Base-by-base conservation (phyloP, 1,140 invertebrate genomes). In the Trypoxylus dichotomus region DNA sequence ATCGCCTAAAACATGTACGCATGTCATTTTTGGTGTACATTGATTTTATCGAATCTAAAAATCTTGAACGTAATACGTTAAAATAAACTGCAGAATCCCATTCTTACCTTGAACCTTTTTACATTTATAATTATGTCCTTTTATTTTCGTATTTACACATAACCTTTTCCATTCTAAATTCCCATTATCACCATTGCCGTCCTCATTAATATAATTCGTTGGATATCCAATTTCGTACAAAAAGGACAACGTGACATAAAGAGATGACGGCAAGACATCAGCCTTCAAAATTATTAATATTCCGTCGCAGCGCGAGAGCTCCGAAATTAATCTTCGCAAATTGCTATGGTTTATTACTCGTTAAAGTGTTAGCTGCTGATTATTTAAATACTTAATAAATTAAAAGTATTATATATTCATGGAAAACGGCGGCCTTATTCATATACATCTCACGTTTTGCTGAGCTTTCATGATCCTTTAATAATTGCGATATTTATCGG, bases 351-450 rank as follows among this genome's bases (percentile, higher is more conserved):
- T 75, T 75, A 75, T 75, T 42, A 58, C 74, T 54, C 41, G 74
- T 75, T 75, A 75, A 75, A 54, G 74, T 75, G 74, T 75, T 54
- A 27, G 74, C 41, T 42, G 74, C 74, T 75, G 74, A 75, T 75
- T 75, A 75, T 75, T 75, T 75, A 75, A 75, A 75, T 75, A 75
- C 74, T 75, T 75, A 75, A 75, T 75, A 75, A 75, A 75, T 75
- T 75, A 75, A 75, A 75, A 75, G 6, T 75, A 75, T 75, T 75
- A 75, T 75, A 75, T 75, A 75, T 75, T 75, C 74, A 75, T 75
- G 74, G 41, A 75, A 75, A 75, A 75, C 41, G 29, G 27, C 24
- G 63, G 13, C 63, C 63, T 24, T 32, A n/a, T 27, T n/a, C 15
- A 19, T 54, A 54, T 54, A 19, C 19, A 54, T 32, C n/a, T 24